Conservation (phyloP, 1,140 invertebrate species). For the Diprion similis region DNA sequence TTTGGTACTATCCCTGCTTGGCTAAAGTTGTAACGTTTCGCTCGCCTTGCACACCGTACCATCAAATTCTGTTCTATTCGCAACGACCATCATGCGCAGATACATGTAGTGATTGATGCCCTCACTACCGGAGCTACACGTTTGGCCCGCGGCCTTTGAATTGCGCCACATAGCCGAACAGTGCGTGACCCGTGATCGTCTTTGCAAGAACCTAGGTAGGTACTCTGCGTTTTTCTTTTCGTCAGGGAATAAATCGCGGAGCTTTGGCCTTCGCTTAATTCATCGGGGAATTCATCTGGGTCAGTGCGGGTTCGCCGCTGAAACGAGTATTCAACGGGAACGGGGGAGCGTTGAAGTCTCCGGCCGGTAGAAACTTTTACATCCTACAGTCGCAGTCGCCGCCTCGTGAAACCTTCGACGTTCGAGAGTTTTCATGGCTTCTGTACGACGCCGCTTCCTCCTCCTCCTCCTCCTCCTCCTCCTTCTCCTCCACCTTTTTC, state of each 20-base stretch:
- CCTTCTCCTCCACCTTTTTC: not conserved
- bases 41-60: too few species aligned
- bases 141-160: conserved; percentile 15
- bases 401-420: conserved; percentile 36
- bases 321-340: not conserved
- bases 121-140: conserved; percentile 15
- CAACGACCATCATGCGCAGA: not conserved
- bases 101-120: conserved; percentile 46
- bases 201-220: not conserved
- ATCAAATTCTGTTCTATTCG: too few species aligned
- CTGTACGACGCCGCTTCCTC: conserved; percentile 32
- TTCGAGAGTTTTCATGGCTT: conserved; percentile 36
- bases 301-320: conserved; percentile 30
- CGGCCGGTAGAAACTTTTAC: conserved; percentile 38
- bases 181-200: not conserved
- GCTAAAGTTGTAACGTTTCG: too few species aligned
- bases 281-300: conserved; percentile 44
- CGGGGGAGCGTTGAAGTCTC: not conserved
- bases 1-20: not conserved
- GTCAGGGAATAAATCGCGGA: not conserved
- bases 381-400: conserved; percentile 38
- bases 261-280: not conserved
- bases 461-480: conserved; percentile 11
- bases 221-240: not conserved
- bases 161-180: not conserved